Conservation (phyloP, 2,113 vertebrate species). For the Hippolais icterina region DNA sequence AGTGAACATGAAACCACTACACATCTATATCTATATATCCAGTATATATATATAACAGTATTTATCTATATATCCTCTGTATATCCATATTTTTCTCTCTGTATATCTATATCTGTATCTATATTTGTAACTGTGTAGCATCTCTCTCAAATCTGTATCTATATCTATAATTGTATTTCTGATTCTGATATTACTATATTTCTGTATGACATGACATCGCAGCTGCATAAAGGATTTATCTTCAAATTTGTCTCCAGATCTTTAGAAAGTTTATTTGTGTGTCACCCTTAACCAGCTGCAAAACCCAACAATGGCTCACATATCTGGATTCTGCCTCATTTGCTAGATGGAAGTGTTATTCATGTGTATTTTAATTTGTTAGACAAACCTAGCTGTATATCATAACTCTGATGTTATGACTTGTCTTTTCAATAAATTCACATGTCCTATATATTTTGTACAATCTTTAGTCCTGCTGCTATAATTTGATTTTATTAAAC, state of each 20-base stretch:
- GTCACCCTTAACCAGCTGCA: neutral
- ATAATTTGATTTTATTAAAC: neutral
- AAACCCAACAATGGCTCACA: neutral
- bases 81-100: neutral
- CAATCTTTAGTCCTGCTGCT: neutral
- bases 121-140: neutral
- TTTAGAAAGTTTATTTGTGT: neutral
- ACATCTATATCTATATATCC: too few species aligned
- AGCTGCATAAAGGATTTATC: neutral
- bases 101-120: neutral
- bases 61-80: neutral
- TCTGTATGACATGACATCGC: too few species aligned
- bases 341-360: neutral
- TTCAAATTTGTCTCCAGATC: neutral
- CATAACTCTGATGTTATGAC: rapidly evolving
- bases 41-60: neutral
- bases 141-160: neutral
- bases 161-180: neutral
- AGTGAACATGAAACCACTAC: too few species aligned
- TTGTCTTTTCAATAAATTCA: neutral
- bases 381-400: neutral
- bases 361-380: neutral
- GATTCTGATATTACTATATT: neutral
- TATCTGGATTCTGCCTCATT: neutral
- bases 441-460: rapidly evolving